These are phyloP conservation scores for Plodia interpunctella DNA, from an alignment of 1,140 invertebrate species.

Conservation along the genomic window DNA sequence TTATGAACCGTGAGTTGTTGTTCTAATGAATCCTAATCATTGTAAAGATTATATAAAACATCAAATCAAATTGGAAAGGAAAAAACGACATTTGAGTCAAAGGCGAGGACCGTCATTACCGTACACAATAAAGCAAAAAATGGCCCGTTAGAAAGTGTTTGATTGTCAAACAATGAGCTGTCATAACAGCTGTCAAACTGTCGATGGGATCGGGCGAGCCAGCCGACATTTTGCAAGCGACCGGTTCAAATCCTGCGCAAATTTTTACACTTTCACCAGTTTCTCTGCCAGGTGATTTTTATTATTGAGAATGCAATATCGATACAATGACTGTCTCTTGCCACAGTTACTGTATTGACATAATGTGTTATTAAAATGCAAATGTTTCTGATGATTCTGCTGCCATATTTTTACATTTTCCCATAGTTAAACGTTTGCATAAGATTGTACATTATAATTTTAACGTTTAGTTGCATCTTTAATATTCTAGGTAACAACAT, in stretches of 20 bases:
- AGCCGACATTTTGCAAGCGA: conserved; percentile 22
- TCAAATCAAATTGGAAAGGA: not conserved
- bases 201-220: conserved; percentile 9
- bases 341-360: too few species aligned
- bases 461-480: too few species aligned
- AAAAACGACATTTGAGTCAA: not conserved
- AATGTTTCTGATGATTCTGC: too few species aligned
- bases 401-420: too few species aligned
- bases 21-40: not conserved
- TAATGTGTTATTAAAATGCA: too few species aligned
- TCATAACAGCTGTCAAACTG: conserved; percentile 25
- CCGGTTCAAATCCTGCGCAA: conserved; percentile 23
- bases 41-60: not conserved
- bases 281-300: not conserved
- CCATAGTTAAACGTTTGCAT: too few species aligned
- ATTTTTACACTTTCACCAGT: conserved; percentile 36
- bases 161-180: conserved; percentile 26
- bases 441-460: too few species aligned
- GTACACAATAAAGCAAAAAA: conserved; percentile 14
- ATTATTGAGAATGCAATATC: not conserved
- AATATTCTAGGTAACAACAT: too few species aligned
- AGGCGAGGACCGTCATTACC: conserved; percentile 16
- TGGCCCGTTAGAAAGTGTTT: conserved; percentile 34
- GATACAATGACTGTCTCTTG: not conserved
- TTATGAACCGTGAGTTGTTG: not conserved